Percentiles rank a stretch among this genome's conserved stretches.
Evolutionary conservation across 2,888 invertebrate species (phyloP).

Genomic region (Elmis aenea): DNA sequence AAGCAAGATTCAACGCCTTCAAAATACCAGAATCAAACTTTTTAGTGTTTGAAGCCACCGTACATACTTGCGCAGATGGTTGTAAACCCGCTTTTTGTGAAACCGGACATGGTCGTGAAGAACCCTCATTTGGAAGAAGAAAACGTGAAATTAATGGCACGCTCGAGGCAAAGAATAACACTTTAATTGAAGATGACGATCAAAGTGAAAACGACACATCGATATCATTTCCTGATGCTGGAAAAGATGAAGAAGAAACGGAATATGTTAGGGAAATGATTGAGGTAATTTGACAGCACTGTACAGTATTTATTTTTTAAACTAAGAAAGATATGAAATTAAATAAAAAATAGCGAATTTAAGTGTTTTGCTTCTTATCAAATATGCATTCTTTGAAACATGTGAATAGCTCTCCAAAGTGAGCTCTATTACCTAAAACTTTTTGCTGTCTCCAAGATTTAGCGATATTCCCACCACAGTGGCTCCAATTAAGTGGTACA

Average conservation of each 20-base stretch:
- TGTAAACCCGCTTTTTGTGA: constrained; percentile 88
- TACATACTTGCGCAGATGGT: constrained; percentile 81
- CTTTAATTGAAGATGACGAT: constrained; percentile 29
- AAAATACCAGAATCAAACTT: constrained; percentile 93
- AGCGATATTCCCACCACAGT: too few species aligned
- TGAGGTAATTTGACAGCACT: too few species aligned
- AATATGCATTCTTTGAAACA: too few species aligned
- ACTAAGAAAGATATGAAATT: too few species aligned
- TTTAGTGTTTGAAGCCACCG: constrained; percentile 88
- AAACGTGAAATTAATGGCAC: constrained; percentile 52
- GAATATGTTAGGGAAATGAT: constrained; percentile 81
- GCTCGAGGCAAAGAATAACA: constrained; percentile 27
- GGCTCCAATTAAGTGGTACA: too few species aligned
- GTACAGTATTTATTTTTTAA: too few species aligned
- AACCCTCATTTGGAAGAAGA: constrained; percentile 75
- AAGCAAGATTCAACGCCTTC: constrained; percentile 89
- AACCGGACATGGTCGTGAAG: constrained; percentile 70
- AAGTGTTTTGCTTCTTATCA: too few species aligned
- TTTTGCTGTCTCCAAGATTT: too few species aligned
- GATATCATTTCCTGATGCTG: constrained; percentile 45
- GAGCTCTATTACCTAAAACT: too few species aligned
- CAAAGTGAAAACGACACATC: constrained; percentile 35
- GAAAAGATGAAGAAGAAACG: constrained; percentile 49
- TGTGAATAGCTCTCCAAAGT: too few species aligned
- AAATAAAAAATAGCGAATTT: too few species aligned